phyloP scores from a whole-genome alignment of 2,888 invertebrate species.

The Cotesia congregata region DNA sequence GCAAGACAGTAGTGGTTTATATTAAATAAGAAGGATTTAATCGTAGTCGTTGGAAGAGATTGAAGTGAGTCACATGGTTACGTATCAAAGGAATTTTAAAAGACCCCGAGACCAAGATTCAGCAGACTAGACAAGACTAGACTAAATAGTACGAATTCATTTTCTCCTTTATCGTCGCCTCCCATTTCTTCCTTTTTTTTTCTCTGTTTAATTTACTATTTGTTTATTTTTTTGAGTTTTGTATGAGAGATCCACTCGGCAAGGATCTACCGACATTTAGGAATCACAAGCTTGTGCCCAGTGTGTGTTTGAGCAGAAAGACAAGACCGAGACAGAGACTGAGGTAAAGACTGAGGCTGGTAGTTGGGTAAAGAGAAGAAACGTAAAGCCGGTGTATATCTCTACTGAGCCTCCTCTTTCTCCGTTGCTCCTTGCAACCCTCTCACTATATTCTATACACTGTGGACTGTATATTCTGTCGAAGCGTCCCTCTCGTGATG shows the following conservation, averaged over 20 bases:
- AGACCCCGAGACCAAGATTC: slow-evolving; percentile 32
- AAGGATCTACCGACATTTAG: slow-evolving; percentile 9
- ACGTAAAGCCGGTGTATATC: slow-evolving; percentile 22
- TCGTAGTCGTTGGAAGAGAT: slow-evolving; percentile 9
- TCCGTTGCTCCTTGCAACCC: slow-evolving; percentile 7
- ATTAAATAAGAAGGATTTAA: slow-evolving; percentile 8
- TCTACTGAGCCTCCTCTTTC: slow-evolving; percentile 8
- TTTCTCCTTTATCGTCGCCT: background rate
- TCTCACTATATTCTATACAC: background rate
- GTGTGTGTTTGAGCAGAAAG: slow-evolving; percentile 9
- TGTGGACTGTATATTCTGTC: background rate
- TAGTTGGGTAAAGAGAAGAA: slow-evolving; percentile 15
- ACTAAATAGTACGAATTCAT: background rate
- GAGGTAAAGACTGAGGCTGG: slow-evolving; percentile 14
- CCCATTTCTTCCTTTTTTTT: background rate
- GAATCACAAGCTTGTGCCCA: slow-evolving; percentile 1
- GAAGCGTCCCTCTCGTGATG: slow-evolving; percentile 33
- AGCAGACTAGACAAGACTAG: background rate
- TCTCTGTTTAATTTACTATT: slow-evolving; percentile 13
- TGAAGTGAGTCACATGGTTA: slow-evolving; percentile 22
- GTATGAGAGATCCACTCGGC: slow-evolving; percentile 9
- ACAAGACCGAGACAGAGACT: slow-evolving; percentile 2
- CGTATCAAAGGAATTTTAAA: slow-evolving; percentile 41
- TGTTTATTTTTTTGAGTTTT: slow-evolving; percentile 28
- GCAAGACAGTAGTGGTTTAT: background rate